Percentiles rank a stretch among this genome's conserved stretches.
phyloP scores from a whole-genome alignment of 1,140 invertebrate genomes.

The Hetaerina americana region DNA sequence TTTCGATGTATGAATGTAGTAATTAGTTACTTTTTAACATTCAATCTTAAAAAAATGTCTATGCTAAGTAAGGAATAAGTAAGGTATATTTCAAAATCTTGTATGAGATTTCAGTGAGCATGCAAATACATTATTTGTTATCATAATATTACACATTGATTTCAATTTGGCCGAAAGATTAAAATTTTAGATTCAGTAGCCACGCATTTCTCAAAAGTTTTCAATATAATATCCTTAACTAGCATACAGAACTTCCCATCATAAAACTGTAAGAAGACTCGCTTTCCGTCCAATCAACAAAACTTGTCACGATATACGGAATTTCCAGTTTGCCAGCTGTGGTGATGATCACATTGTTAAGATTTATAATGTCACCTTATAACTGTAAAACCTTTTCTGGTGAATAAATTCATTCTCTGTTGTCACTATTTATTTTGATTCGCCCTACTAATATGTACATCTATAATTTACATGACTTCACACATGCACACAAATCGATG shows the following conservation, averaged over 20 bases:
- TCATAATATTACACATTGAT: too few relatives aligned
- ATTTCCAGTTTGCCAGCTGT: not conserved
- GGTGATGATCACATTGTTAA: not conserved
- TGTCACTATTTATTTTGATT: not conserved
- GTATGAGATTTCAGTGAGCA: too few relatives aligned
- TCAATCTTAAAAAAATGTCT: too few relatives aligned
- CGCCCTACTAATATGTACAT: not conserved
- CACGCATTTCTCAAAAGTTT: not conserved
- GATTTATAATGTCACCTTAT: not conserved
- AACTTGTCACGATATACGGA: not conserved
- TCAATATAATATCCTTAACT: not conserved
- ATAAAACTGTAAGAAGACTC: not conserved
- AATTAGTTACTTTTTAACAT: too few relatives aligned
- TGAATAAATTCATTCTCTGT: not conserved
- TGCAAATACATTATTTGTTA: too few relatives aligned
- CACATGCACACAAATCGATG: not conserved
- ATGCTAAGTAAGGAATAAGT: too few relatives aligned
- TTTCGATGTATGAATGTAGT: too few relatives aligned
- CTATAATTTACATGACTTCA: not conserved
- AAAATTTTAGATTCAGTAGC: too few relatives aligned
- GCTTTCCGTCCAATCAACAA: not conserved
- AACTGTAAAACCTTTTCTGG: not conserved
- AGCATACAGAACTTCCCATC: not conserved
- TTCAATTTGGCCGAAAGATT: too few relatives aligned
- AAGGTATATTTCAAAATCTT: too few relatives aligned